Percentiles rank a stretch among this genome's conserved stretches.
Evolutionary conservation across 2,797 vertebrate species (phyloP).

Genomic region (Parotocinclus haroldoi): DNA sequence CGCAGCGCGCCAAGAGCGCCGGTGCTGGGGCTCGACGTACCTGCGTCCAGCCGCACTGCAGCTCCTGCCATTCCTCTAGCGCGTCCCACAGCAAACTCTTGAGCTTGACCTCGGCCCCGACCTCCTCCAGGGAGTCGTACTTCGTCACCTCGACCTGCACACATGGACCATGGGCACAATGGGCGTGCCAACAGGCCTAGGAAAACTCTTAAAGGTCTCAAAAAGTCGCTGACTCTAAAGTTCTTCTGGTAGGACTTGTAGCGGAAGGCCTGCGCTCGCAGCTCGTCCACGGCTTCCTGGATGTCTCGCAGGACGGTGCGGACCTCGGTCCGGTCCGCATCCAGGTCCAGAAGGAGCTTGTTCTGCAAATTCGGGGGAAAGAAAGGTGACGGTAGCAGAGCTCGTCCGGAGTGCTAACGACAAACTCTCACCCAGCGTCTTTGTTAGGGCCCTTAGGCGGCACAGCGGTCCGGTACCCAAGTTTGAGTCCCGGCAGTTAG

Average conservation of each 20-base stretch:
- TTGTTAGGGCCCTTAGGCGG: too few relatives aligned
- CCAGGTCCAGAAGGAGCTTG: conserved; percentile 74
- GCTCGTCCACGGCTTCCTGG: conserved; percentile 71
- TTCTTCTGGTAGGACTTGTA: conserved; percentile 81
- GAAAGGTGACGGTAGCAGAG: too few relatives aligned
- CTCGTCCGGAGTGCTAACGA: too few relatives aligned
- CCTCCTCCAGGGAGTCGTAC: conserved; percentile 75
- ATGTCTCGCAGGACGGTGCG: conserved; percentile 66
- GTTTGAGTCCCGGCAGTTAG: not conserved
- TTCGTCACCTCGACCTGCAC: conserved; percentile 79
- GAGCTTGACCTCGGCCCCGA: conserved; percentile 72
- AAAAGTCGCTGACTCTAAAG: conserved; percentile 57
- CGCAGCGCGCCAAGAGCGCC: too few relatives aligned
- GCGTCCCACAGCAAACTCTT: conserved; percentile 81
- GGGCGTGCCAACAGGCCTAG: too few relatives aligned
- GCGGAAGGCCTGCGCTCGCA: conserved; percentile 72
- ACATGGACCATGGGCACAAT: not conserved
- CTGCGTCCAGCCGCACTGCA: conserved; percentile 73
- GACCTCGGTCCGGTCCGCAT: conserved; percentile 65
- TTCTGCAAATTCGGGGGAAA: conserved; percentile 61
- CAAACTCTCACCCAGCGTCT: too few relatives aligned
- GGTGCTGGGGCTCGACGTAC: conserved; percentile 48
- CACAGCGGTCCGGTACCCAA: too few relatives aligned
- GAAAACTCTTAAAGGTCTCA: too few relatives aligned
- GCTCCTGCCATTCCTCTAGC: conserved; percentile 73